Evolutionary conservation across 2,113 vertebrate genomes (phyloP), one percentile per base, ranked within the genome.

Genomic region (Cebidichthys violaceus): DNA sequence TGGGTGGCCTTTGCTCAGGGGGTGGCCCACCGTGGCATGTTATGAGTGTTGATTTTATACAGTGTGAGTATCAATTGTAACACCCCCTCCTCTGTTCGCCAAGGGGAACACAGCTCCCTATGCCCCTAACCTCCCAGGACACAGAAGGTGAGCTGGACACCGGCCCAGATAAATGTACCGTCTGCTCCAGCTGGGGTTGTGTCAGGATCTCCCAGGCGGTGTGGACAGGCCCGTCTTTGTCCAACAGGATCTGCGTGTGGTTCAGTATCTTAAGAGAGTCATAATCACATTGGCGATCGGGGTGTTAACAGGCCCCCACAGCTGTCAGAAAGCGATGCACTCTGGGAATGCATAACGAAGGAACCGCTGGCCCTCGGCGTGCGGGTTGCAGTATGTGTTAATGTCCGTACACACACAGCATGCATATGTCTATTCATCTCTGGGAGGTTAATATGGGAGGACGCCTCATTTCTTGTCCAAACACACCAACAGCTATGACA

Each of bases 241-340:
- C 87, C 83, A 75, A 72, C 66, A 17, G 86, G 75, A 83, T 75
- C 91, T 88, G 93, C 76, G 88, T 91, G 92, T 93, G 91, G 88
- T 85, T 92, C 72, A 9, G 86, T 92, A 92, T 93, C 93, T 93
- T 91, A 91, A 91, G 84, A 94, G 91, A 92, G 90, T 92, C 83
- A 77, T 93, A 92, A 94, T 93, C 89, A 88, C 90, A 84, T 88
- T 9, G 72, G 70, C 68, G 65, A 88, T 90, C 69, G 24, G 80
- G 81, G 88, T 86, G 87, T 92, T 87, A 92, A 93, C 89, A 88
- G 84, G 79, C 86, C 88, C 83, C 75, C 79, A 20, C 90, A 92
- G 93, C 93, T 93, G 93, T 93, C 85, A 73, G 80, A 72, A 39
- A 93, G 91, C 76, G 47, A 72, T 87, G 91, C 88, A 89, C 82